Conservation (phyloP, 2,888 invertebrate species). For the Ramazzottius varieornatus region DNA sequence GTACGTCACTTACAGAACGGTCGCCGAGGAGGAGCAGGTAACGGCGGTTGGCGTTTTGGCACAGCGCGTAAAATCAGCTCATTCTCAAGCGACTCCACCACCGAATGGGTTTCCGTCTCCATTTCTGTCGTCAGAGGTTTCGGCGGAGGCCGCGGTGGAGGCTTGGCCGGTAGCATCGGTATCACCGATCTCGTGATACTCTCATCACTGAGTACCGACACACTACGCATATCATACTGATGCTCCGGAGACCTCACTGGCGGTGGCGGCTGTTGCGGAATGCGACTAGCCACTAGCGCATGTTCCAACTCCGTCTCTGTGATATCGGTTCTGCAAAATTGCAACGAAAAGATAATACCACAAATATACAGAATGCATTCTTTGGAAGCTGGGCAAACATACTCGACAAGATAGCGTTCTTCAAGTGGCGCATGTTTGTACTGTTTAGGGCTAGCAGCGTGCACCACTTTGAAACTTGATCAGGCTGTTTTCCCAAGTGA, state of each 20-base stretch:
- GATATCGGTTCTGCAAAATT: too few species aligned
- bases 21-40: background rate
- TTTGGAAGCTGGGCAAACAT: too few species aligned
- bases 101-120: slow-evolving; percentile 3
- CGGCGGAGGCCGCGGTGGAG: background rate
- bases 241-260: background rate
- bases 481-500: too few species aligned
- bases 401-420: too few species aligned
- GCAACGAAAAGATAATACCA: too few species aligned
- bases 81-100: background rate
- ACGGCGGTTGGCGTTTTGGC: background rate
- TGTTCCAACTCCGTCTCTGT: background rate
- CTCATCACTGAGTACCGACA: background rate
- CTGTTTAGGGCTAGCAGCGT: too few species aligned
- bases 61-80: slow-evolving; percentile 2
- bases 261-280: background rate
- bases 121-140: background rate
- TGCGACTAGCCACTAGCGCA: background rate
- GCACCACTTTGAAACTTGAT: too few species aligned
- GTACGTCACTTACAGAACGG: background rate
- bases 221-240: background rate
- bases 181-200: background rate
- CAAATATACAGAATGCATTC: too few species aligned
- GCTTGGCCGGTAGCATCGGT: background rate
- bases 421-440: too few species aligned